Evolutionary conservation across 2,888 invertebrate genomes (phyloP).

Genomic region (Unio pictorum): DNA sequence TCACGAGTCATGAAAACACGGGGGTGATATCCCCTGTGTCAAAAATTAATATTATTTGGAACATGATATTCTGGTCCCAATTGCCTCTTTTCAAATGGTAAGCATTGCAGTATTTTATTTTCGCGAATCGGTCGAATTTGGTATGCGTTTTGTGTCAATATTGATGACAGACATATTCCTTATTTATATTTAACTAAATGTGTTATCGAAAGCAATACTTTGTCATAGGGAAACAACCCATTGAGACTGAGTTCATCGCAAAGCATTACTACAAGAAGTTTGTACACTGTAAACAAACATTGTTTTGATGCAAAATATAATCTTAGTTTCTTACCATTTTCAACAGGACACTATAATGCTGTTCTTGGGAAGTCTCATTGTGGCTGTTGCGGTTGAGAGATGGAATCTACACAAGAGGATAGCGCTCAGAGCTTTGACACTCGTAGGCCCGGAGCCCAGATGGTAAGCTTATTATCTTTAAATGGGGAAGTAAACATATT

Average conservation of each 20-base stretch:
- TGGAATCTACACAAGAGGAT: conserved; percentile 90
- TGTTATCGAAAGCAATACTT: no score
- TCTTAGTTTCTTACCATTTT: conserved; percentile 5
- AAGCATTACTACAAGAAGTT: background rate
- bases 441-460: conserved; percentile 71
- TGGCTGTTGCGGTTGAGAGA: conserved; percentile 91
- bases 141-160: no score
- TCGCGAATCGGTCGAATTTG: no score
- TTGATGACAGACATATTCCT: no score
- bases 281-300: background rate
- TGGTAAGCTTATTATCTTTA: conserved; percentile 41
- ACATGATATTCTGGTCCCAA: no score
- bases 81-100: no score
- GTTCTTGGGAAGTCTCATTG: conserved; percentile 84
- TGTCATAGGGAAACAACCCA: no score
- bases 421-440: conserved; percentile 86
- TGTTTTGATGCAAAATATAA: background rate
- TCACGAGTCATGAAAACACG: no score
- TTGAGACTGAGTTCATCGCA: background rate
- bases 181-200: no score
- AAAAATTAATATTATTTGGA: no score
- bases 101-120: no score
- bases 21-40: no score
- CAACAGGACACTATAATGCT: conserved; percentile 60
- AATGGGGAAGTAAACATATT: background rate